These are phyloP conservation scores for Stramonita haemastoma DNA, from an alignment of 2,888 invertebrate genomes.

Conservation along the genomic window DNA sequence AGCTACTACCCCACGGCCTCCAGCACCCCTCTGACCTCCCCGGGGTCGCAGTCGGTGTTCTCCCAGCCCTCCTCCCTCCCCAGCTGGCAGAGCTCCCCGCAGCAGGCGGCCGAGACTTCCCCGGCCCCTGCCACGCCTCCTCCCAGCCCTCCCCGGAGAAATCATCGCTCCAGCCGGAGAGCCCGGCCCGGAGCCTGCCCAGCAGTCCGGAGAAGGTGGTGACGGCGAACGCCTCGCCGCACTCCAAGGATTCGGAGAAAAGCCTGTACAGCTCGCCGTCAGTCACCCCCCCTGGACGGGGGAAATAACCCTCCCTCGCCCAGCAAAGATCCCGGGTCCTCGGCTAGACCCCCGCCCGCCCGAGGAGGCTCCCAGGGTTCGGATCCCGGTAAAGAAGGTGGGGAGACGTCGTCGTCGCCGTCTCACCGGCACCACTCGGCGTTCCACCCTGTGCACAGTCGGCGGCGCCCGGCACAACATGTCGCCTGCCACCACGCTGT, in stretches of 20 bases:
- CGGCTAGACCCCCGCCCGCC: background rate
- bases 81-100: constrained; percentile 26
- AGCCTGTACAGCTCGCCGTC: constrained; percentile 13
- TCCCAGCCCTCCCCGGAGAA: background rate
- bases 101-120: background rate
- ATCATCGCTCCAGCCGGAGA: background rate
- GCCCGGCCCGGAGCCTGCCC: background rate
- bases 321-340: background rate
- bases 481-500: constrained; percentile 73
- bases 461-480: constrained; percentile 63
- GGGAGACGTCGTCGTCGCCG: constrained; percentile 1
- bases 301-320: background rate
- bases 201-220: constrained; percentile 31
- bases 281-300: background rate
- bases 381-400: constrained; percentile 18
- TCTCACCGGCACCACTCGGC: constrained; percentile 53
- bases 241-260: constrained; percentile 5
- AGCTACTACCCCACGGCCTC: constrained; percentile 22
- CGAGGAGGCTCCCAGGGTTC: background rate
- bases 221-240: background rate
- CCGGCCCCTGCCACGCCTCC: background rate
- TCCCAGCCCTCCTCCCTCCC: constrained; percentile 30
- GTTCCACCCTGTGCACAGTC: constrained; percentile 59
- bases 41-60: constrained; percentile 12
- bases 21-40: constrained; percentile 40